Percentiles rank a stretch among this genome's conserved stretches.
Evolutionary conservation across 2,797 vertebrate genomes (phyloP).

Genomic region (Clarias platycephalus): DNA sequence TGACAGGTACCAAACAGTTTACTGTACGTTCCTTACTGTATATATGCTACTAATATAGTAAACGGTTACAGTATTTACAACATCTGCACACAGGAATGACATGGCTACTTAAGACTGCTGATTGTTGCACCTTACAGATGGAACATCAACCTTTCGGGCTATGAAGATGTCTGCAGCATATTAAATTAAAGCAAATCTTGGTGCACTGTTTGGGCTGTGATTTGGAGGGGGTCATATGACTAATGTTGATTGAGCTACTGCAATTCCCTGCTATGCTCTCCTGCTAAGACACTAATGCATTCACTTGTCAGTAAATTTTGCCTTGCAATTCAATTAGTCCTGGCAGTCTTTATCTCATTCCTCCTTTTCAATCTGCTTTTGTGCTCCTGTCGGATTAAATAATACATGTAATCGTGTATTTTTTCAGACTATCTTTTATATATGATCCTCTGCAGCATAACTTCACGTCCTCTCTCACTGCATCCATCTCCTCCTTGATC

Average conservation of each 20-base stretch:
- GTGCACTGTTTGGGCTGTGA: slow-evolving; percentile 20
- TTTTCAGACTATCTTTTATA: background rate
- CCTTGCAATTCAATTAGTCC: slow-evolving; percentile 39
- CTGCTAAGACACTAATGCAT: slow-evolving; percentile 26
- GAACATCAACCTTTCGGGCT: background rate
- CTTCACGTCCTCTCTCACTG: too few species aligned
- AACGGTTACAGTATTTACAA: background rate
- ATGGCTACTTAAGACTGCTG: background rate
- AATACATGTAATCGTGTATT: slow-evolving; percentile 18
- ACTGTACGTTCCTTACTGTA: background rate
- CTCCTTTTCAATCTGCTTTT: slow-evolving; percentile 31
- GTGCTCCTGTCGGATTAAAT: slow-evolving; percentile 27
- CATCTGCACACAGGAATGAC: background rate
- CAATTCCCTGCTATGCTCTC: slow-evolving; percentile 23
- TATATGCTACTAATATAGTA: background rate
- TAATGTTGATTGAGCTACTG: slow-evolving; percentile 37
- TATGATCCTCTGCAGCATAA: background rate
- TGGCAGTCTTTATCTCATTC: slow-evolving; percentile 16
- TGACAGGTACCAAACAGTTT: background rate
- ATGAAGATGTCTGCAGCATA: slow-evolving; percentile 15
- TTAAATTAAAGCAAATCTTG: slow-evolving; percentile 30
- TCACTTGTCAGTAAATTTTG: slow-evolving; percentile 28
- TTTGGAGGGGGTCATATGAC: slow-evolving; percentile 18
- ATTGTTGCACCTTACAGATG: slow-evolving; percentile 1
- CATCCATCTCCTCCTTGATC: too few species aligned